Conservation (phyloP, 2,888 invertebrate species). For the Acleris literana region DNA sequence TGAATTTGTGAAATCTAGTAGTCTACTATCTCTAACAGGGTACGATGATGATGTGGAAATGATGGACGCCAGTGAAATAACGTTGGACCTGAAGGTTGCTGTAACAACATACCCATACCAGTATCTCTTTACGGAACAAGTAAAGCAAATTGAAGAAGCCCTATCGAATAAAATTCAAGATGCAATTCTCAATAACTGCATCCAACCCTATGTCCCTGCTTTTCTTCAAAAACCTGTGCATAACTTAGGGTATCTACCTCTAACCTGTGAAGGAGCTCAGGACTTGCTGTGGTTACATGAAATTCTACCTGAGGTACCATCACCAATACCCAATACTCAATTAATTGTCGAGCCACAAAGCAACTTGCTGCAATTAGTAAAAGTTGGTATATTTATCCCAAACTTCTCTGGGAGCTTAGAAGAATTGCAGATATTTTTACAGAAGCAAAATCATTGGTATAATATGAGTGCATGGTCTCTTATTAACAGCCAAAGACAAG, state of each 20-base stretch:
- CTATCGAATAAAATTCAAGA: conserved; percentile 20
- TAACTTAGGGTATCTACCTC: conserved; percentile 18
- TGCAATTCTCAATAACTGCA: conserved; percentile 8
- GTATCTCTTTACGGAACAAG: conserved; percentile 16
- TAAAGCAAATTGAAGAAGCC: conserved; percentile 19
- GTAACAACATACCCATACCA: conserved; percentile 20
- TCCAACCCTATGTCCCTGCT: conserved; percentile 12
- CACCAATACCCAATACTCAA: conserved; percentile 12
- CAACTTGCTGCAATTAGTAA: conserved; percentile 14
- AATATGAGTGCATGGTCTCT: conserved; percentile 23
- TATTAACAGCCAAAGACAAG: conserved; percentile 15
- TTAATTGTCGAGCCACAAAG: conserved; percentile 7
- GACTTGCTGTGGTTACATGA: conserved; percentile 23
- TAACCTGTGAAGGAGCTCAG: conserved; percentile 12
- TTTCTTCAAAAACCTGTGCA: conserved; percentile 20
- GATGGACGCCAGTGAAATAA: conserved; percentile 4
- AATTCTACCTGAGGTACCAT: conserved; percentile 4
- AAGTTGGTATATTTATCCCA: conserved; percentile 18
- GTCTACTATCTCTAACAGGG: conserved; percentile 33
- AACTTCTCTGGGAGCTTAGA: conserved; percentile 21
- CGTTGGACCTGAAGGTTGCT: conserved; percentile 10
- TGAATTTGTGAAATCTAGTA: conserved; percentile 20
- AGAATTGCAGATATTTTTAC: conserved; percentile 8
- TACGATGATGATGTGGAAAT: conserved; percentile 32
- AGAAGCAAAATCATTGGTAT: conserved; percentile 28